Percentiles rank a stretch among this genome's conserved stretches.
Conservation (phyloP, 2,113 vertebrate genomes). For the Sinocyclocheilus rhinocerous region DNA sequence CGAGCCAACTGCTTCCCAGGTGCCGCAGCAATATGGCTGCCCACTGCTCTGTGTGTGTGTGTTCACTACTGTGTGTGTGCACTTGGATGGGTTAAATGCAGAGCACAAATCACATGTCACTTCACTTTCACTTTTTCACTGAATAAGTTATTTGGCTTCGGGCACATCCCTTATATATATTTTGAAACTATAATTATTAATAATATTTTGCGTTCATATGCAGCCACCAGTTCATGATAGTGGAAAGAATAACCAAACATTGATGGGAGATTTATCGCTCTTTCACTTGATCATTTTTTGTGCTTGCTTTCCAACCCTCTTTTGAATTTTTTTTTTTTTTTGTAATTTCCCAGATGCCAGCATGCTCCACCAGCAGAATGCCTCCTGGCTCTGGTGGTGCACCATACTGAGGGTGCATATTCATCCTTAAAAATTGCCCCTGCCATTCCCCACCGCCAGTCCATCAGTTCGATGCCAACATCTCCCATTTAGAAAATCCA, state of each 20-base stretch:
- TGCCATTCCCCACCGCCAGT: conserved; percentile 56
- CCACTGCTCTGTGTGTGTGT: too few species aligned
- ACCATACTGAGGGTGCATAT: conserved; percentile 15
- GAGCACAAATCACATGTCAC: too few species aligned
- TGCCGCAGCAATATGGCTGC: too few species aligned
- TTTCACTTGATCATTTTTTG: neutral
- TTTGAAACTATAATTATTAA: neutral
- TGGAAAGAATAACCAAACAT: conserved; percentile 60
- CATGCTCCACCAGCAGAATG: conserved; percentile 57
- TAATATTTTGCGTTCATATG: neutral
- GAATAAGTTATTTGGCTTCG: too few species aligned
- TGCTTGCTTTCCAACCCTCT: conserved; percentile 1
- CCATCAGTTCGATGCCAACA: conserved; percentile 63
- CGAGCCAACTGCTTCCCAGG: too few species aligned
- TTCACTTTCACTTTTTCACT: too few species aligned
- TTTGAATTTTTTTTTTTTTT: neutral
- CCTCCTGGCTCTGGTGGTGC: conserved; percentile 43
- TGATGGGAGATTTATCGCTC: conserved; percentile 65
- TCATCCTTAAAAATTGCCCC: conserved; percentile 25
- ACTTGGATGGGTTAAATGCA: too few species aligned
- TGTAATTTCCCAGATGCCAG: conserved; percentile 21
- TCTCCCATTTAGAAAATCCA: conserved; percentile 74
- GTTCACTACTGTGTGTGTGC: too few species aligned
- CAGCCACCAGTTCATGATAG: neutral
- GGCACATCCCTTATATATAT: too few species aligned